Base-by-base conservation (phyloP, 2,113 vertebrate species). In the Antechinus flavipes region DNA sequence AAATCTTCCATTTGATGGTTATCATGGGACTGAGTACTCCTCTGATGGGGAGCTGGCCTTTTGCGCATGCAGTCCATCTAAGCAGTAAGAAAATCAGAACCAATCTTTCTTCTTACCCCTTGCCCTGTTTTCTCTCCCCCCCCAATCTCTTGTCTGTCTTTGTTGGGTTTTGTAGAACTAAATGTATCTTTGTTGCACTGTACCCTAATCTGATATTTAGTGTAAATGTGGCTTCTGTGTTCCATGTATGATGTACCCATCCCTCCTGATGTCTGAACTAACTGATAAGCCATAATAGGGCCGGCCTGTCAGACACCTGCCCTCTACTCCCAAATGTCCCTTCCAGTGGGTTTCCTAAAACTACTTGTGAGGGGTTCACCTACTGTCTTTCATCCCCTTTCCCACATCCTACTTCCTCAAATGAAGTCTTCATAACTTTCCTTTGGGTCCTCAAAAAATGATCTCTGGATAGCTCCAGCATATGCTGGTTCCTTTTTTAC, bases 231-330 rank as follows among this genome's bases (percentile, higher is more conserved):
- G 97, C 97, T 98, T 98, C 47, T 0, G 89, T 91, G 98, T 98
- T 96, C 95, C 27, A 94, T 97, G 97, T 98, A 0, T 61, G 93
- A 91, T 6, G 97, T 95, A 95, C 94, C 95, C 96, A 94, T 97
- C 95, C 95, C 46, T 97, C 91, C 95, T 96, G 94, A 93, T 10
- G 93, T 98, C 95, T 96, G 96, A 98, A 98, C 95, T 98, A 98
- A 98, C 97, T 98, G 98, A 98, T 98, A 99, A 99, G 99, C 99
- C 99, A 99, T 99, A 99, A 96, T 90, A 98, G 98, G 97, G 96
- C 97, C 93, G 95, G 97, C 54, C 97, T 94, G 90, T 89, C 56
- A 96, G 98, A 97, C 97, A 53, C 95, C 97, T 30, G 90, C 58
- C 1, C 0, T 22, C 46, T 0, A 91, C 96, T 97, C 95, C 96